Base-by-base conservation (phyloP, 2,797 vertebrate species). In the Sebastes iracundus region DNA sequence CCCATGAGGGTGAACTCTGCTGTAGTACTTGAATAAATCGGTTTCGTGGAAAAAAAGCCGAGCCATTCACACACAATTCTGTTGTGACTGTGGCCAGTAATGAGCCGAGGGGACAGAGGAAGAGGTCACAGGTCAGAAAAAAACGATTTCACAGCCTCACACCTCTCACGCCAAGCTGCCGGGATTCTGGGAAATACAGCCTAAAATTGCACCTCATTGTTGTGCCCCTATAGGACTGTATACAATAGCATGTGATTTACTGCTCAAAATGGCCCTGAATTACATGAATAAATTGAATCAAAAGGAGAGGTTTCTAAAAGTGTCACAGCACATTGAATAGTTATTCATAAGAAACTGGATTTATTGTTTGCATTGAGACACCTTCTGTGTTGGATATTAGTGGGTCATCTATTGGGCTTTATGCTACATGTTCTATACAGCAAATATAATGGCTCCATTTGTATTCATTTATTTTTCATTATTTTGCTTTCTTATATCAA, bases 111-210 rank as follows among this genome's bases (percentile, higher is more conserved):
- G 62, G 69, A 63, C 52, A 32, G 32, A 30, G 4, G 33, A 4
- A 66, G 2, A 25, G 75, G 27, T 81, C 58, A 76, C 6, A 79
- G 71, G 38, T 83, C 56, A 58, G 4, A 18, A 6, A 80, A 80
- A 84, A 80, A 7, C 49, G 14, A 81, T 83, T 85, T 81, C 63
- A n/a, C 58, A 69, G 23, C 22, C 35, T 2, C 9, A 52, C 30
- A 8, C 25, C 11, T 6, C 32, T 59, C 49, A 27, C 1, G 23
- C 8, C 13, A 5, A 25, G 25, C 65, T 65, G 75, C 42, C 3
- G n/a, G 16, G 30, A 35, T 35, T 80, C 79, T 65, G 64, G 65
- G 76, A 83, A 84, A 79, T 13, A 5, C 35, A 49, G 79, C 30
- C 5, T 32, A 58, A 77, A 80, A 77, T 76, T 52, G 33, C n/a